Conservation (phyloP, 2,113 vertebrate genomes). For the Psittacus erithacus region DNA sequence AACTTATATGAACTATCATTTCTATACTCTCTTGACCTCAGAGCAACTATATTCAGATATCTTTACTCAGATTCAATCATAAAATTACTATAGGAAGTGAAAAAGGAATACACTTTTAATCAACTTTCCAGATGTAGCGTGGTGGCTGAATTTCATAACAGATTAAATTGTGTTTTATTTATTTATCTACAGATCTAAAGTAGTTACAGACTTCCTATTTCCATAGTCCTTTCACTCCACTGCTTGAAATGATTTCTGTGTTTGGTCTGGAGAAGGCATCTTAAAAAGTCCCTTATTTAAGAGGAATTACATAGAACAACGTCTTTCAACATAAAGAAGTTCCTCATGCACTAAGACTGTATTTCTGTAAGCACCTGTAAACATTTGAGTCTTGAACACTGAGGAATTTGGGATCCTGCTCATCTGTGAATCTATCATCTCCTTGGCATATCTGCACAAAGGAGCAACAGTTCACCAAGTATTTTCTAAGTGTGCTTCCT, state of each 20-base stretch:
- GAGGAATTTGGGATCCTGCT: background rate
- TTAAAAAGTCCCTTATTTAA: background rate
- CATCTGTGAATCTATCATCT: background rate
- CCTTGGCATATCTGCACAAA: rapidly evolving
- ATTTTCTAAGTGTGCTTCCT: background rate
- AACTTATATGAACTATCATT: slow-evolving; percentile 61
- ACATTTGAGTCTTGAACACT: background rate
- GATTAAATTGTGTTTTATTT: background rate
- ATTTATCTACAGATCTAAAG: background rate
- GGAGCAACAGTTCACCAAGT: background rate
- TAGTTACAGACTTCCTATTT: background rate
- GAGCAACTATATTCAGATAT: slow-evolving; percentile 32
- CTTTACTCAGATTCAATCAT: slow-evolving; percentile 14
- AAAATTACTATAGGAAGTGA: slow-evolving; percentile 8
- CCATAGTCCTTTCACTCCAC: background rate
- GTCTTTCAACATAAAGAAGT: background rate
- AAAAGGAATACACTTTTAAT: background rate
- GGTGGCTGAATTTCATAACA: background rate
- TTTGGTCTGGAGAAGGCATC: rapidly evolving
- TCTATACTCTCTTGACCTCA: slow-evolving; percentile 28
- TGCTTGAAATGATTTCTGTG: background rate
- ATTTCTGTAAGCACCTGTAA: background rate
- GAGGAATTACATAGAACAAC: background rate
- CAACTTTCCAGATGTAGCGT: background rate
- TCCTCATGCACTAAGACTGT: background rate